phyloP scores from a whole-genome alignment of 2,888 invertebrate genomes.

The Stenodera caucasica region DNA sequence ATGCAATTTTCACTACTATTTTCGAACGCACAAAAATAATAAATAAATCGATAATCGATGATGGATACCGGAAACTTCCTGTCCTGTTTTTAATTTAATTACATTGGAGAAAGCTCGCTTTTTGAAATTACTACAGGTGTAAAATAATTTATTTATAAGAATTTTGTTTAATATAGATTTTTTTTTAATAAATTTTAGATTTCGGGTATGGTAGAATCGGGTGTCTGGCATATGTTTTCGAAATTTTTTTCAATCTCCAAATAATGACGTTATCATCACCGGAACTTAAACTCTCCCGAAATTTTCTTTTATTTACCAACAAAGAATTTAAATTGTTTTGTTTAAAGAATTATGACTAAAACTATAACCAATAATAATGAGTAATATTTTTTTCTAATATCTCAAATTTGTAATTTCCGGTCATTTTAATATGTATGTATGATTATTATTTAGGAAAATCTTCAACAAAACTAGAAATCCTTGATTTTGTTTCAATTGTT shows the following conservation, averaged over 20 bases:
- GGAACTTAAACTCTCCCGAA: not conserved
- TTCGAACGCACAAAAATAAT: not conserved
- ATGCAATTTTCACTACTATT: not conserved
- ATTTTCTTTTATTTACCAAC: not conserved
- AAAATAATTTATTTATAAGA: not conserved
- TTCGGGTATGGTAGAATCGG: no score
- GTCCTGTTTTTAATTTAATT: not conserved
- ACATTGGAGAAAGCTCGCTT: not conserved
- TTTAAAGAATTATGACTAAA: not conserved
- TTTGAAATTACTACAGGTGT: not conserved
- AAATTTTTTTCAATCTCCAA: not conserved
- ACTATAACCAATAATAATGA: not conserved
- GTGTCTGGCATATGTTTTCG: conserved; percentile 10
- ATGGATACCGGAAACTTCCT: conserved; percentile 1
- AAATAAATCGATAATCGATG: not conserved
- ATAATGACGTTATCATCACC: conserved; percentile 5
- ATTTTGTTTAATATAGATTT: not conserved
- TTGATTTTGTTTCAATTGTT: not conserved
- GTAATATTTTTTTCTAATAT: not conserved
- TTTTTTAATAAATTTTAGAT: no score
- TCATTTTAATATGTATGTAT: not conserved
- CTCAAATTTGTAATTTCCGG: not conserved
- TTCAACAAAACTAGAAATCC: not conserved
- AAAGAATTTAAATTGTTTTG: not conserved
- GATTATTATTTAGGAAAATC: not conserved